phyloP scores from a whole-genome alignment of 2,797 vertebrate species.

The Zenarchopterus dispar region DNA sequence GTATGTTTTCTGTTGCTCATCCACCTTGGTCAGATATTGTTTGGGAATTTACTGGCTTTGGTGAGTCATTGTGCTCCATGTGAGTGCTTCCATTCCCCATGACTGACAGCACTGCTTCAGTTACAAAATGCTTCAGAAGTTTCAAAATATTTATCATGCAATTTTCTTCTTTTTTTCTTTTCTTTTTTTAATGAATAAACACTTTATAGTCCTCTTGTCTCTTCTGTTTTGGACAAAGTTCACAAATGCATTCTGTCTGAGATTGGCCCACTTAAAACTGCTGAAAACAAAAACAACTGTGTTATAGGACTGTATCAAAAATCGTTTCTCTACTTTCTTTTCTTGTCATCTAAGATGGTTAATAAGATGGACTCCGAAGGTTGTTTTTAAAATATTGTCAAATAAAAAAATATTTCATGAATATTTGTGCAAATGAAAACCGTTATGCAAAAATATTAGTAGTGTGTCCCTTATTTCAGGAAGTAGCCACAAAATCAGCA shows the following conservation, averaged over 20 bases:
- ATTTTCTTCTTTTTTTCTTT: constrained; percentile 59
- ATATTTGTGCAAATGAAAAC: too few relatives aligned
- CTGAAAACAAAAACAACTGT: background rate
- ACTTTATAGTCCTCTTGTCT: constrained; percentile 52
- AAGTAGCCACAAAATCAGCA: too few relatives aligned
- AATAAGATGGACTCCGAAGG: too few relatives aligned
- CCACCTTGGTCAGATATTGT: constrained; percentile 30
- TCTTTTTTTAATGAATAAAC: constrained; percentile 72
- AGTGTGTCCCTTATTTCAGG: too few relatives aligned
- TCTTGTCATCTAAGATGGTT: too few relatives aligned
- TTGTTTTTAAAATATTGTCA: too few relatives aligned
- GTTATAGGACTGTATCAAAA: too few relatives aligned
- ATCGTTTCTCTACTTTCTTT: too few relatives aligned
- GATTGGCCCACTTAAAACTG: constrained; percentile 2
- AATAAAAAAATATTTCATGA: too few relatives aligned
- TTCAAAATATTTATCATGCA: constrained; percentile 67
- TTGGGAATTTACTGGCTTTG: constrained; percentile 37
- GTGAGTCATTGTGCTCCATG: constrained; percentile 58
- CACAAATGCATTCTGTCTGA: background rate
- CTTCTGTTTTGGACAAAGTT: constrained; percentile 7
- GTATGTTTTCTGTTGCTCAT: constrained; percentile 30
- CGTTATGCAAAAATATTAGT: too few relatives aligned
- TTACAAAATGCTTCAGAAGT: constrained; percentile 57
- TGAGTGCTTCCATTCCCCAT: constrained; percentile 66
- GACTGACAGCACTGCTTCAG: constrained; percentile 60